phyloP scores from a whole-genome alignment of 37 sponge, comb jelly and placozoan genomes.

The Crambe crambe region DNA sequence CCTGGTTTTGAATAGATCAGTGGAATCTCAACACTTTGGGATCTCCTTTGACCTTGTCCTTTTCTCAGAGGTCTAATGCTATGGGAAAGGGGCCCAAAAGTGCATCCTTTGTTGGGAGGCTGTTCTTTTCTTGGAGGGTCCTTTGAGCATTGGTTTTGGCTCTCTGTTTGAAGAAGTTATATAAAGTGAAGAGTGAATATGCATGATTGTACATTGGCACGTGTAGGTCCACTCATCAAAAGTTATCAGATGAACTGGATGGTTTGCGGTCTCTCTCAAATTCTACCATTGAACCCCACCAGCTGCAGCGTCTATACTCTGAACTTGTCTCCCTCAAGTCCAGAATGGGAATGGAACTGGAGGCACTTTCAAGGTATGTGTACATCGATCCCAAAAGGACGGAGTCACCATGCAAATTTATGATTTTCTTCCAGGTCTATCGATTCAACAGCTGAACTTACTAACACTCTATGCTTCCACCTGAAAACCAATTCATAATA shows the following conservation, averaged over 20 bases:
- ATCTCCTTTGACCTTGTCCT: too few species aligned
- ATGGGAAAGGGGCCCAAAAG: too few species aligned
- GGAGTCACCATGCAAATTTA: not conserved
- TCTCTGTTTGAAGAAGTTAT: too few species aligned
- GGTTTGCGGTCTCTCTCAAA: slow-evolving; percentile 1
- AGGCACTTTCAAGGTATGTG: slow-evolving; percentile 45
- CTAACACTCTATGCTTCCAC: slow-evolving; percentile 16
- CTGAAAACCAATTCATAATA: slow-evolving; percentile 15
- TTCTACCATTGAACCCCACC: slow-evolving; percentile 7
- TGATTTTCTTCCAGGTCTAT: slow-evolving; percentile 7
- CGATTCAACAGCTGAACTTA: not conserved
- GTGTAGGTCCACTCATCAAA: slow-evolving; percentile 19
- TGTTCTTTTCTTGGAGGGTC: too few species aligned
- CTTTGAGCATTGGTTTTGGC: too few species aligned
- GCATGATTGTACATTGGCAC: too few species aligned
- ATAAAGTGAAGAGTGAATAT: too few species aligned
- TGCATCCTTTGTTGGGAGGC: too few species aligned
- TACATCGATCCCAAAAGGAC: not conserved
- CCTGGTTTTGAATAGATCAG: too few species aligned
- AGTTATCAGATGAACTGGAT: slow-evolving; percentile 16
- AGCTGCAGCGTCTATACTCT: slow-evolving; percentile 17
- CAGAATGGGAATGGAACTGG: slow-evolving; percentile 48
- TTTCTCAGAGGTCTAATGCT: too few species aligned
- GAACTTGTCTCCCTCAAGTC: slow-evolving; percentile 25
- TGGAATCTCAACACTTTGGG: too few species aligned